Conservation (phyloP, 2,888 invertebrate genomes). For the Gymnosoma rotundatum region DNA sequence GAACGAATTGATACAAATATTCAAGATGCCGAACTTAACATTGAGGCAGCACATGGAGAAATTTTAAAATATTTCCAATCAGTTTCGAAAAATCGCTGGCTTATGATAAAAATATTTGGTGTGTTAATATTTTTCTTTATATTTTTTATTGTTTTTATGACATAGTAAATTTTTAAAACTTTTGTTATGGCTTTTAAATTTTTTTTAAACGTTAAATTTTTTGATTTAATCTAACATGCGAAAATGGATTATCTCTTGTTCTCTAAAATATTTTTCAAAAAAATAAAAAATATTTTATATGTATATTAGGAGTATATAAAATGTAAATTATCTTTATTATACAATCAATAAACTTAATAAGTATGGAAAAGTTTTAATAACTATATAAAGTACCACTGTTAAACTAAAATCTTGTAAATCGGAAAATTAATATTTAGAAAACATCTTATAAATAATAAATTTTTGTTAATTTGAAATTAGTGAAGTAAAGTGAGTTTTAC, state of each 20-base stretch:
- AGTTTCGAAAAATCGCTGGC: conserved; percentile 97
- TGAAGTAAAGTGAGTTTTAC: neutral
- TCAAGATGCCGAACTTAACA: conserved; percentile 96
- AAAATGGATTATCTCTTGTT: conserved; percentile 30
- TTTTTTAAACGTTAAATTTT: conserved; percentile 3
- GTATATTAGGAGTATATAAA: conserved; percentile 38
- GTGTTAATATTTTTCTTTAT: conserved; percentile 99
- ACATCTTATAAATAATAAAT: conserved; percentile 5
- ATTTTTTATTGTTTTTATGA: conserved; percentile 98
- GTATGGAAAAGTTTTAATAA: conserved; percentile 33
- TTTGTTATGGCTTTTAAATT: neutral
- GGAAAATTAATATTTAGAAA: neutral
- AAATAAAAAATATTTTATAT: conserved; percentile 45
- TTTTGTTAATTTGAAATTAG: conserved; percentile 15
- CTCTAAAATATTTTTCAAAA: conserved; percentile 24
- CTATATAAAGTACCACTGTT: neutral
- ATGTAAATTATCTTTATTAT: conserved; percentile 20
- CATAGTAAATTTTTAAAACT: conserved; percentile 83
- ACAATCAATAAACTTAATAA: neutral
- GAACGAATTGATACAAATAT: conserved; percentile 98
- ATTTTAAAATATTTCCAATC: conserved; percentile 98
- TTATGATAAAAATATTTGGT: conserved; percentile 99
- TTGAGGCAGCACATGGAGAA: conserved; percentile 98
- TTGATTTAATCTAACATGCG: conserved; percentile 4
- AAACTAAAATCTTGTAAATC: conserved; percentile 28